Evolutionary conservation across 2,113 vertebrate species (phyloP).

Genomic region (Gorsachius goisagi): DNA sequence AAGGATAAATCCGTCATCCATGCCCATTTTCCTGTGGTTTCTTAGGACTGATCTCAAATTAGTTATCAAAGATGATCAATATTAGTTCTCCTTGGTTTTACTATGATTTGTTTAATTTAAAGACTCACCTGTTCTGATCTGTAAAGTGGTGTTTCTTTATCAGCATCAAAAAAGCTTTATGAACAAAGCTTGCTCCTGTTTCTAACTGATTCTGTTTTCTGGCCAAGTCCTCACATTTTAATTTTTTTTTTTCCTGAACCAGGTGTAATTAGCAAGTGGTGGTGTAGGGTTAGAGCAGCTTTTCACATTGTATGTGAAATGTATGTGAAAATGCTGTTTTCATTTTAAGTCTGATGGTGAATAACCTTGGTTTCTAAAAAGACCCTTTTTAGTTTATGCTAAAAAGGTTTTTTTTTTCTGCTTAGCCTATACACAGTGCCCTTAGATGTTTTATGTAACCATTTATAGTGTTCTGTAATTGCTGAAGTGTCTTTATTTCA

Average conservation of each 20-base stretch:
- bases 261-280: not conserved
- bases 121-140: not conserved
- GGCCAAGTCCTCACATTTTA: not conserved
- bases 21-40: not conserved
- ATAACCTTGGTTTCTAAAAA: not conserved
- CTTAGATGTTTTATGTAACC: not conserved
- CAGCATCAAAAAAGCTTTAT: not conserved
- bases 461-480: not conserved
- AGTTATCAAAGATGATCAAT: not conserved
- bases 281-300: not conserved
- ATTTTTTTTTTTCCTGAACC: not conserved
- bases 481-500: constrained; percentile 9
- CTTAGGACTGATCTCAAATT: not conserved
- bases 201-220: not conserved
- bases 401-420: not conserved
- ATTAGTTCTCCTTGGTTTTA: not conserved
- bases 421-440: not conserved
- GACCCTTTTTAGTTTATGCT: not conserved
- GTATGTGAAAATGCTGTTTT: not conserved
- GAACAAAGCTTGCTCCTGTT: not conserved
- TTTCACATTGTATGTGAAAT: not conserved
- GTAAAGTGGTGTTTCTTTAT: not conserved
- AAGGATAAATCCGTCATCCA: not conserved
- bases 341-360: not conserved
- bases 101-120: not conserved